phyloP scores from a whole-genome alignment of 2,888 invertebrate species.

The Phaonia tiefii region DNA sequence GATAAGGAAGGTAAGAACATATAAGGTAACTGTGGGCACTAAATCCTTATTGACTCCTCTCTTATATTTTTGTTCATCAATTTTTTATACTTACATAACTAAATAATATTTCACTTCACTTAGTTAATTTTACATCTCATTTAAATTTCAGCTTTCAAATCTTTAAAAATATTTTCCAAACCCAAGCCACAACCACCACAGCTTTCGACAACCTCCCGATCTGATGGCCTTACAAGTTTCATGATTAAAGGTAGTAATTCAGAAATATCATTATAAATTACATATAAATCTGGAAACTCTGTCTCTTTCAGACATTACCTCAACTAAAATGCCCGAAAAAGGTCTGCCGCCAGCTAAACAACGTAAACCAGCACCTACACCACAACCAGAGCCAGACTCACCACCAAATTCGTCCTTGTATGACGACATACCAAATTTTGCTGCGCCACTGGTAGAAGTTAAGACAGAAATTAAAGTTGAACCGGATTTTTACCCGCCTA shows the following conservation, averaged over 20 bases:
- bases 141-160: slow-evolving; percentile 19
- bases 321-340: slow-evolving; percentile 45
- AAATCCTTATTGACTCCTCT: too few species aligned
- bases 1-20: slow-evolving; percentile 57
- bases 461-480: slow-evolving; percentile 74
- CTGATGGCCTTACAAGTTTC: slow-evolving; percentile 56
- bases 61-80: too few species aligned
- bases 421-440: slow-evolving; percentile 21
- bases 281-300: background rate
- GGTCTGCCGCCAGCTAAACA: slow-evolving; percentile 34
- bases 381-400: slow-evolving; percentile 16
- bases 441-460: slow-evolving; percentile 63
- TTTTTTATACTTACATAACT: too few species aligned
- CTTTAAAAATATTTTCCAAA: slow-evolving; percentile 10
- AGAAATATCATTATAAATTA: too few species aligned
- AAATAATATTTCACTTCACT: too few species aligned
- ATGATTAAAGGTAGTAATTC: slow-evolving; percentile 31
- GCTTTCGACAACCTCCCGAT: slow-evolving; percentile 70
- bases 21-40: background rate
- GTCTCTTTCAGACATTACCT: slow-evolving; percentile 52
- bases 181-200: slow-evolving; percentile 53
- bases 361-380: slow-evolving; percentile 39
- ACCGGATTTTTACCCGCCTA: slow-evolving; percentile 66
- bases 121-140: too few species aligned
- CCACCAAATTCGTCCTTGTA: slow-evolving; percentile 23